Evolutionary conservation across 2,797 vertebrate genomes (phyloP).

Genomic region (Chiloscyllium punctatum): DNA sequence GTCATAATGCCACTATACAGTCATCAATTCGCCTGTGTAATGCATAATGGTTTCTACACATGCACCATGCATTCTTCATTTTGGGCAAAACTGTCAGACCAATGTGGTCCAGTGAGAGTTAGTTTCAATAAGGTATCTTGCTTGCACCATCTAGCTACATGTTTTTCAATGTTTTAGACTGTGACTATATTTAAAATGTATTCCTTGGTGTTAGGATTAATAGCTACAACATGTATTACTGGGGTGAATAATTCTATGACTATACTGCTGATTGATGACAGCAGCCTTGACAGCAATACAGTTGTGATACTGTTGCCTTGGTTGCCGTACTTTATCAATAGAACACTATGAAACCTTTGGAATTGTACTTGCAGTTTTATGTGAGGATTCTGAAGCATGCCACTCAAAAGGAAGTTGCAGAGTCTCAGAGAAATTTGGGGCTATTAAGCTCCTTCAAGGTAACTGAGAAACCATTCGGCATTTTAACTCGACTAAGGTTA

Average conservation of each 20-base stretch:
- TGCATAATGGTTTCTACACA: neutral
- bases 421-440: neutral
- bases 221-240: neutral
- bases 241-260: neutral
- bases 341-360: too few relatives aligned
- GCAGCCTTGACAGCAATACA: neutral
- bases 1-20: neutral
- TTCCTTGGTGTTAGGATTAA: neutral
- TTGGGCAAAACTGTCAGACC: neutral
- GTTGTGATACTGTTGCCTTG: too few relatives aligned
- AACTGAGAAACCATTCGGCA: neutral
- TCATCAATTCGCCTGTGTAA: neutral
- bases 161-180: neutral
- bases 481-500: constrained; percentile 3
- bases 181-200: neutral
- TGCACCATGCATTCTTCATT: neutral
- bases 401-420: neutral
- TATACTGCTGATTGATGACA: neutral
- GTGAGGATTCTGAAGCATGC: neutral
- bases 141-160: neutral
- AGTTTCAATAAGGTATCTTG: too few relatives aligned
- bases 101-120: neutral
- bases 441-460: neutral
- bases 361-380: too few relatives aligned
- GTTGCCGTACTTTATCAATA: neutral